These are phyloP conservation scores for Bellardia pandia DNA, from an alignment of 2,888 invertebrate genomes.

Conservation along the genomic window DNA sequence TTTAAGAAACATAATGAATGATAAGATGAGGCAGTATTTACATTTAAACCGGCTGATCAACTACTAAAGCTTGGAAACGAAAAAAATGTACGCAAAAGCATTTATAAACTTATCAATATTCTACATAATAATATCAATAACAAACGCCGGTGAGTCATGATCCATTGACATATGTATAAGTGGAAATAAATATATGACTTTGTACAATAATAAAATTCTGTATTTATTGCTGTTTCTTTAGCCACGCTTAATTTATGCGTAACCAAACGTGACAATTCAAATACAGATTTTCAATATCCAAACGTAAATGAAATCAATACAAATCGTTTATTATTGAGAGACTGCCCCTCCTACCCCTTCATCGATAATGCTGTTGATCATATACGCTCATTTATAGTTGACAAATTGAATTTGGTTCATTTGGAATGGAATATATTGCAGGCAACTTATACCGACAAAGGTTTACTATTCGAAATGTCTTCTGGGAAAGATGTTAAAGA, in stretches of 20 bases:
- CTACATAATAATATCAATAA: conserved; percentile 17
- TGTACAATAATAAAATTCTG: not conserved
- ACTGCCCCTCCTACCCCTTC: conserved; percentile 22
- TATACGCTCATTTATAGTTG: conserved; percentile 46
- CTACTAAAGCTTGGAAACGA: conserved; percentile 15
- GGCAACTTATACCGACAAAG: conserved; percentile 55
- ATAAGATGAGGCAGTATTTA: conserved; percentile 29
- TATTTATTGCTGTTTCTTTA: not conserved
- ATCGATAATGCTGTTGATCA: conserved; percentile 58
- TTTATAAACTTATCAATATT: conserved; percentile 26
- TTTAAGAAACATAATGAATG: conserved; percentile 33
- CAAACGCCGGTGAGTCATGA: conserved; percentile 52
- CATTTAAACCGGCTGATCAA: conserved; percentile 3
- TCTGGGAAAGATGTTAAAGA: not conserved
- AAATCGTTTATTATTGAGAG: conserved; percentile 51
- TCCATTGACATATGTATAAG: not conserved
- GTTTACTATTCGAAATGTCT: conserved; percentile 62
- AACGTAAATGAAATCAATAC: not conserved
- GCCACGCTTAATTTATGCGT: not conserved
- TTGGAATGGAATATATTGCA: conserved; percentile 61
- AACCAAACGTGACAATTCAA: not conserved
- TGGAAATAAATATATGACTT: not conserved
- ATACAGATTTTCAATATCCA: not conserved
- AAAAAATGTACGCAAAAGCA: conserved; percentile 41
- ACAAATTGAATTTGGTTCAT: conserved; percentile 14